Base-by-base conservation (phyloP, 2,888 invertebrate genomes). In the Drepana falcataria region DNA sequence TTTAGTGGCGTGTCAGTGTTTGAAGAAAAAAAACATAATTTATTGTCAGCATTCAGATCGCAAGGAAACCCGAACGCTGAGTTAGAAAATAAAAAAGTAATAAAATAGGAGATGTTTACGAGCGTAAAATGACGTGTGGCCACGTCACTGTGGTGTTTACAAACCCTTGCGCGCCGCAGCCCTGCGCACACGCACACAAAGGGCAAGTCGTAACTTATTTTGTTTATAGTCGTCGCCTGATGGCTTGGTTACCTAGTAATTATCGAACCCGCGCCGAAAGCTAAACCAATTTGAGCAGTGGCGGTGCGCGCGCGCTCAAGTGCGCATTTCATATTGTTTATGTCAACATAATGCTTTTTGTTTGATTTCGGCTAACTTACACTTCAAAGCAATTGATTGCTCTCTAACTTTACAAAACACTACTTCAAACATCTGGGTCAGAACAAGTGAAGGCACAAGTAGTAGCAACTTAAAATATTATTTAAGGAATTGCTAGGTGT, bases 1-100 rank as follows among this genome's bases (percentile, higher is more conserved):
- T 90, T 90, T 90, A 90, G 85, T 88, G 84, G 79, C 90, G 87
- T 90, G 90, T 91, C 90, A 90, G 88, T 81, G 83, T 87, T 90
- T 85, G 81, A 87, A 88, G 73, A 77, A 77, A 90, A 21, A 87
- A 87, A 85, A 77, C 75, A 87, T 89, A 91, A 91, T 91, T 91
- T 90, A 91, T 90, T 85, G 88, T 83, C 87, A 83, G 87, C 85
- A 76, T 83, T 84, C 81, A 83, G 83, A 88, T 89, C 87, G 87
- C 87, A 77, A 86, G 87, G 83, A 85, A 89, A 88, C 85, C 82
- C 83, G 83, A 89, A 86, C 85, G 79, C 72, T 75, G 81, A 80
- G 82, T 85, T 88, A 86, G 87, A 88, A 87, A 91, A 89, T 89
- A 89, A 91, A 89, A 90, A 87, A 79, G 86, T 81, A 86, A 86